These are phyloP conservation scores for Hipposideros armiger DNA, from an alignment of 2,113 vertebrate species.

Conservation along the genomic window DNA sequence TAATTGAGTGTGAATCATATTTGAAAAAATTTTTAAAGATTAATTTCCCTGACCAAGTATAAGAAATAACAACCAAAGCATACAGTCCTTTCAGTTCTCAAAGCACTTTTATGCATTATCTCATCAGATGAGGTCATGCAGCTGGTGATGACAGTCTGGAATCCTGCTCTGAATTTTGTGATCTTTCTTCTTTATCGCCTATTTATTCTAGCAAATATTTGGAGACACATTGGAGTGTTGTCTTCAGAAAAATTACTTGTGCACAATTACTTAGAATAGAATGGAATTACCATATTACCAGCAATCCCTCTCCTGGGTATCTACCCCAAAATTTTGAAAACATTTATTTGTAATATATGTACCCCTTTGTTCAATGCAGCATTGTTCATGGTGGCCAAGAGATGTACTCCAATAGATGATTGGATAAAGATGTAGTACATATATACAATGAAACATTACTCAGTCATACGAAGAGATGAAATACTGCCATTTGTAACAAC, in stretches of 20 bases:
- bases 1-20: not conserved
- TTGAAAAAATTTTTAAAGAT: conserved; percentile 5
- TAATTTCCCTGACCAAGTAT: not conserved
- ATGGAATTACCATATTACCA: no score
- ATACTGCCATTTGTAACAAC: no score
- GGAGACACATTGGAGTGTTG: not conserved
- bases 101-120: not conserved
- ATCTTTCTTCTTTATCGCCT: conserved; percentile 1
- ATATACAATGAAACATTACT: no score
- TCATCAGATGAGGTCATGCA: not conserved
- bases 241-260: conserved; percentile 22
- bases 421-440: no score
- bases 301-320: no score
- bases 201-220: conserved; percentile 25
- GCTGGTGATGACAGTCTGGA: not conserved
- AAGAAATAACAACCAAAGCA: not conserved
- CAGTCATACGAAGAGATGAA: no score
- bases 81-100: not conserved
- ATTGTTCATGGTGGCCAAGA: no score
- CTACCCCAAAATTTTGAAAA: no score
- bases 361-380: no score
- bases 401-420: no score
- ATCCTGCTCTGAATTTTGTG: conserved; percentile 6
- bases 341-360: no score
- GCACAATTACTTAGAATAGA: not conserved